Evolutionary conservation across 1,140 invertebrate genomes (phyloP), one percentile per base, ranked within the genome.

Genomic region (Drosophila pseudoananassae): DNA sequence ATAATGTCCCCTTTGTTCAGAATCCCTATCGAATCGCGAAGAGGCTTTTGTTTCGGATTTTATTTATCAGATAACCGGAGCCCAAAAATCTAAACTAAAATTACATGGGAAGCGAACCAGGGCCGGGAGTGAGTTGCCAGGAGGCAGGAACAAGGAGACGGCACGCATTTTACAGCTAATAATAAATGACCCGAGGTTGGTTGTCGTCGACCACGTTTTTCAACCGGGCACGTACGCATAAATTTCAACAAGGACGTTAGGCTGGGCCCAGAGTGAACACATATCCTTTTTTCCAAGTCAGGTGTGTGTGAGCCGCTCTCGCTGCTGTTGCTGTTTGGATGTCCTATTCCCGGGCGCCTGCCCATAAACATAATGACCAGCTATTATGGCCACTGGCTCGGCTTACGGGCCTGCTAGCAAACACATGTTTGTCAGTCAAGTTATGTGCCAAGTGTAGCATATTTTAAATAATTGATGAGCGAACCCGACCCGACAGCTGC

Each of bases 401-500:
- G 57, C 76, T 83, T 79, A 52, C 71, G 31, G 40, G 55, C 17
- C 38, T 33, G 33, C 33, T 10, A 4, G 61, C 40, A 50, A 78
- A 63, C 80, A 84, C 64, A 68, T 79, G 65, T 69, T 69, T 69
- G 81, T 76, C 81, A 68, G 81, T 17, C 43, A 68, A 74, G 81
- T 84, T 77, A 85, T 85, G 82, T 77, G 81, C 61, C 81, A 85
- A 80, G 81, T 84, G 81, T 80, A 85, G 69, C 81, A 85, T 80
- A 84, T 80, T 84, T 80, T 80, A 84, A 85, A 84, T 84, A 84
- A 84, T 84, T 85, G 81, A 84, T 84, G 76, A 85, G 77, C 75
- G 54, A 53, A 56, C 46, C 58, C 66, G 68, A 72, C 50, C 72
- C 50, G 31, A 47, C 66, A 74, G 60, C 20, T 50, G 40, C 15